Percentiles rank a stretch among this genome's conserved stretches.
Conservation (phyloP, 2,113 vertebrate genomes). For the Bufo bufo region DNA sequence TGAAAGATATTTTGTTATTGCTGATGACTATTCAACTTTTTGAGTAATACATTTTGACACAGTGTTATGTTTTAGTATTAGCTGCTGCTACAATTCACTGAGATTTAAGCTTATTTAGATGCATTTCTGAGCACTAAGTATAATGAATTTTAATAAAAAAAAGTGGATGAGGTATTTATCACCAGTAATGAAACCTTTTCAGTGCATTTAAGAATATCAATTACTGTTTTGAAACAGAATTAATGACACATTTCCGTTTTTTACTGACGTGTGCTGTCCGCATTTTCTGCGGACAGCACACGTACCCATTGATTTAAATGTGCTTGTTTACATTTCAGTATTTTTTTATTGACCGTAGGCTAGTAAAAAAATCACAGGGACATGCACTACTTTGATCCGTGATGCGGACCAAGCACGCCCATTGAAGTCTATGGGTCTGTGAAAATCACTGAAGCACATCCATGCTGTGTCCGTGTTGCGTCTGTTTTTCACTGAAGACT, state of each 20-base stretch:
- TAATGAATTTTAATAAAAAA: neutral
- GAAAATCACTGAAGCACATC: too few species aligned
- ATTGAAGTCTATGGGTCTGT: too few species aligned
- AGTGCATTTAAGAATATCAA: constrained; percentile 31
- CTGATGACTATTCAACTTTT: neutral
- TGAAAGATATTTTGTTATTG: neutral
- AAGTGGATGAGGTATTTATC: neutral
- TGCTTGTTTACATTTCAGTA: too few species aligned
- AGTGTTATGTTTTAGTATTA: neutral
- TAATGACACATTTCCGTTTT: neutral
- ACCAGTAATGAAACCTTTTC: neutral
- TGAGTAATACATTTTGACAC: neutral
- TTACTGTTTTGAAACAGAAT: neutral
- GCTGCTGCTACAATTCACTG: neutral
- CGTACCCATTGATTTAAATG: too few species aligned
- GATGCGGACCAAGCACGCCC: too few species aligned
- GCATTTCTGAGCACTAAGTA: neutral
- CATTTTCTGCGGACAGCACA: too few species aligned
- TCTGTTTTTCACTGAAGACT: too few species aligned
- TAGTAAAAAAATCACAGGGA: too few species aligned
- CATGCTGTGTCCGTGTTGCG: too few species aligned
- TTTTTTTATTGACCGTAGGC: too few species aligned
- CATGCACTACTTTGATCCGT: too few species aligned
- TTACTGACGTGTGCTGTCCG: too few species aligned
- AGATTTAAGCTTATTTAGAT: neutral